These are phyloP conservation scores for Haliclona indistincta DNA, from an alignment of 37 sponge, comb jelly and placozoan genomes.

Conservation along the genomic window DNA sequence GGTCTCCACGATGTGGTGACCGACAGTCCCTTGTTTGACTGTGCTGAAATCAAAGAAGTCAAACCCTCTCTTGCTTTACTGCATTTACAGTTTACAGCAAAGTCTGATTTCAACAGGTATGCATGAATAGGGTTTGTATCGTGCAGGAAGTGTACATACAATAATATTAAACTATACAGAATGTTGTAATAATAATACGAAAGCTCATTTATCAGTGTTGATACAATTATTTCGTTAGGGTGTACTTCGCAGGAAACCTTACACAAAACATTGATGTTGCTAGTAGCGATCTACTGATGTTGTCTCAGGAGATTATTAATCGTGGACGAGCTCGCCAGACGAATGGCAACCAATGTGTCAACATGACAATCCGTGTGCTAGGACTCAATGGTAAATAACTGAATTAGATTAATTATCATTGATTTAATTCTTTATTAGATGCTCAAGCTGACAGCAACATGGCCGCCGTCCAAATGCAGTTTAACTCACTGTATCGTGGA, in stretches of 20 bases:
- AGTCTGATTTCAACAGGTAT: background rate
- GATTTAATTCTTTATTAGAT: no score
- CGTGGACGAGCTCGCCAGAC: background rate
- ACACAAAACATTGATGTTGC: background rate
- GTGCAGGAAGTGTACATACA: background rate
- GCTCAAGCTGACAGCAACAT: no score
- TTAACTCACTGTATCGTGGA: no score
- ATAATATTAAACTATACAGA: background rate
- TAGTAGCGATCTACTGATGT: conserved; percentile 11
- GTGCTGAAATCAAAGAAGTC: conserved; percentile 20
- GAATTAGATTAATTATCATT: no score
- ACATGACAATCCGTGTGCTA: conserved; percentile 2
- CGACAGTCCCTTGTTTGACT: conserved; percentile 24
- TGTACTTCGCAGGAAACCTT: background rate
- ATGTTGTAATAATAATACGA: background rate
- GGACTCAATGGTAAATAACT: no score
- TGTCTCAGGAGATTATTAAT: background rate
- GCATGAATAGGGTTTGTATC: background rate
- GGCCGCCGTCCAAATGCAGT: no score
- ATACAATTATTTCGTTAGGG: conserved; percentile 10
- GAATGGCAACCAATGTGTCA: background rate
- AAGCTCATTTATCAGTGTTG: background rate
- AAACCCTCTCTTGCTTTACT: background rate
- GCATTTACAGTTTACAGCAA: background rate
- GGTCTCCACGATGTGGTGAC: conserved; percentile 20